phyloP scores from a whole-genome alignment of 2,888 invertebrate species.

The Odontomyia ornata region DNA sequence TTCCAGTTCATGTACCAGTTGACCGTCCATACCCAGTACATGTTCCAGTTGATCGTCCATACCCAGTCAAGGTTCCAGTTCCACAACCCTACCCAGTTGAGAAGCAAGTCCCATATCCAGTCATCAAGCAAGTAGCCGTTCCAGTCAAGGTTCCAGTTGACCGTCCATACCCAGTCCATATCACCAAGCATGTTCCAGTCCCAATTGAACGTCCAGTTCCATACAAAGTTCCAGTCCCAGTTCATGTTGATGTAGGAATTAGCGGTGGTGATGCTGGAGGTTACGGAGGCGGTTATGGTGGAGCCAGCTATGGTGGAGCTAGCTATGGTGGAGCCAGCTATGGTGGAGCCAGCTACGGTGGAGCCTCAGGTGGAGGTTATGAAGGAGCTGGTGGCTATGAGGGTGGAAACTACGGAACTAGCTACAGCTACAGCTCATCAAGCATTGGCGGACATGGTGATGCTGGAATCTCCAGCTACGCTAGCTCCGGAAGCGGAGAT shows the following conservation, averaged over 20 bases:
- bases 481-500: slow-evolving; percentile 24
- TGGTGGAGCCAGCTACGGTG: slow-evolving; percentile 53
- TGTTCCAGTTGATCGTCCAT: slow-evolving; percentile 73
- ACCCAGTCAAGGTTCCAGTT: slow-evolving; percentile 76
- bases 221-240: slow-evolving; percentile 68
- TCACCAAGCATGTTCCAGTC: slow-evolving; percentile 70
- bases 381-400: background rate
- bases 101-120: slow-evolving; percentile 71
- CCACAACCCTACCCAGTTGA: slow-evolving; percentile 75
- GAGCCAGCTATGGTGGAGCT: slow-evolving; percentile 35
- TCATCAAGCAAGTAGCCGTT: slow-evolving; percentile 72
- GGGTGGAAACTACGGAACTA: slow-evolving; percentile 15
- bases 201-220: slow-evolving; percentile 74
- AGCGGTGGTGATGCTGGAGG: slow-evolving; percentile 57
- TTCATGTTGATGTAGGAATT: slow-evolving; percentile 51
- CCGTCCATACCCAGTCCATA: slow-evolving; percentile 71
- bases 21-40: slow-evolving; percentile 70
- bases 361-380: slow-evolving; percentile 53
- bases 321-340: slow-evolving; percentile 23
- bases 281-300: slow-evolving; percentile 51
- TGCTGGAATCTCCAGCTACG: slow-evolving; percentile 49
- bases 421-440: slow-evolving; percentile 18
- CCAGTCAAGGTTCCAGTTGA: slow-evolving; percentile 72
- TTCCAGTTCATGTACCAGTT: slow-evolving; percentile 69
- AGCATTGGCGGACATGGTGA: slow-evolving; percentile 43